Base-by-base conservation (phyloP, 1,140 invertebrate species). In the Halotydeus destructor region DNA sequence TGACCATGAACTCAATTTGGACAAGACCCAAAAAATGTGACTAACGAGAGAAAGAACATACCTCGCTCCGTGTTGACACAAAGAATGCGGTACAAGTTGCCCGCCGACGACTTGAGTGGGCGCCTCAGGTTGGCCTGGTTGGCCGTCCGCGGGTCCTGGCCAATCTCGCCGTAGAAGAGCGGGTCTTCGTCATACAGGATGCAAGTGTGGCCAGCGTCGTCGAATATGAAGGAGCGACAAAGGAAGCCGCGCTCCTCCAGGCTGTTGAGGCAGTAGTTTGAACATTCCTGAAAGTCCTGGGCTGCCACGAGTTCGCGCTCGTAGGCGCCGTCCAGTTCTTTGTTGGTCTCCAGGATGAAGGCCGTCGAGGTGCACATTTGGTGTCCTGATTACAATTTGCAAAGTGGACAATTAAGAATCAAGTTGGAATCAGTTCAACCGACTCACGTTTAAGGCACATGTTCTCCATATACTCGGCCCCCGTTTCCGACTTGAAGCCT, bases 391-490 rank as follows among this genome's bases (percentile, higher is more conserved):
- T 37, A 44, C 5, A 30, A 19, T 21, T 41, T 5, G 5, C 6
- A 41, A 40, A 5, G 18, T 9, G 14, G 9, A 41, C 18, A n/a
- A 3, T 19, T 9, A 5, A 6, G n/a, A 35, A 6, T 35, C 14
- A 35, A 14, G 3, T 28, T 18, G 9, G 5, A 8, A 6, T 3
- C 3, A 27, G 14, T 31, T 18, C n/a, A 8, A 27, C 11, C 12
- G 8, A 53, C 53, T 65, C 64, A 83, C 81, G 75, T 57, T 78
- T 82, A 1, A 88, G 58, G 56, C 82, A 88, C 28, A 80, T 81
- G 54, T 88, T 88, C 65, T 88, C 82, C 48, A 85, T 63, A 57
- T 88, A 88, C 57, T 86, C 82, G 1, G 76, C 74, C 57, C 78
- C 79, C 1, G 78, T 72, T 57, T 85, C 78, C 49, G 82, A 76